A percentile compares a stretch with the other conserved stretches of the same genome.
These are phyloP conservation scores for Chrysolina haemoptera DNA, from an alignment of 2,888 invertebrate genomes.

Conservation along the genomic window DNA sequence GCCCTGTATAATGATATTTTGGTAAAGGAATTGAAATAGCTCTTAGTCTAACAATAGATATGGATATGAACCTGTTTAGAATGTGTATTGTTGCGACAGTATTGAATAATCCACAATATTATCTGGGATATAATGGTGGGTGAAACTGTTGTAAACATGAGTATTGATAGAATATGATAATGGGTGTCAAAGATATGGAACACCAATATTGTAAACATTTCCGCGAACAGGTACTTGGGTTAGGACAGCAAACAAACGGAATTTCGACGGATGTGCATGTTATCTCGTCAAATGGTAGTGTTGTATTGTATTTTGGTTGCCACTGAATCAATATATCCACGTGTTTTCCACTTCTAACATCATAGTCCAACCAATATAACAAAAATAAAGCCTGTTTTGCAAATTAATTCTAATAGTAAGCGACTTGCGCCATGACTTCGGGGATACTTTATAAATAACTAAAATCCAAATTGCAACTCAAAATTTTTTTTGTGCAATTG, in stretches of 20 bases:
- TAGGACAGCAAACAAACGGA: constrained; percentile 3
- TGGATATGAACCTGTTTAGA: constrained; percentile 6
- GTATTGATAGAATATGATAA: constrained; percentile 3
- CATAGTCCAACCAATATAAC: too few species aligned
- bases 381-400: too few species aligned
- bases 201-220: constrained; percentile 4
- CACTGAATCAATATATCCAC: too few species aligned
- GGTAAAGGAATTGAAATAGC: constrained; percentile 1
- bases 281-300: background rate
- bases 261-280: background rate
- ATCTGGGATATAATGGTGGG: constrained; percentile 1
- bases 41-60: constrained; percentile 21
- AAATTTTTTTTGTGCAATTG: too few species aligned
- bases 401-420: too few species aligned
- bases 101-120: constrained; percentile 6
- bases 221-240: background rate
- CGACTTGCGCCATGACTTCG: too few species aligned
- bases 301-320: too few species aligned
- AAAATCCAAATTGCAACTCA: too few species aligned
- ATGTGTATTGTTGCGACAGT: background rate
- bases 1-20: constrained; percentile 1
- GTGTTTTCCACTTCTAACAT: too few species aligned
- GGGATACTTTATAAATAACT: too few species aligned
- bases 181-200: constrained; percentile 17
- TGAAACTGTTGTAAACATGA: constrained; percentile 3